Evolutionary conservation across 2,113 vertebrate genomes (phyloP), one percentile per base, ranked within the genome.

Genomic region (Strix aluco): DNA sequence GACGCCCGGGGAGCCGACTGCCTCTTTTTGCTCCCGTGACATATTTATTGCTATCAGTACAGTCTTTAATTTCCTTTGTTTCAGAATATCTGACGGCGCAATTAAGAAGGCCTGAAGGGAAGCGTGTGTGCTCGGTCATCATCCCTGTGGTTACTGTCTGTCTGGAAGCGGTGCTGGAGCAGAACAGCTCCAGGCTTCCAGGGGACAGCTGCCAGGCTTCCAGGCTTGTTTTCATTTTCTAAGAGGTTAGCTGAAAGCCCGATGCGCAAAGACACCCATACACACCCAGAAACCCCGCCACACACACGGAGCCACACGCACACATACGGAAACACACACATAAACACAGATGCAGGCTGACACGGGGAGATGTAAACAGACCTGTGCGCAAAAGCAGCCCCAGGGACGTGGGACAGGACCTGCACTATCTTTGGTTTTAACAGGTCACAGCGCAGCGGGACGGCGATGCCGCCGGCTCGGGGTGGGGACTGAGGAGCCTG

Each of bases 51-150:
- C 92, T 88, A 73, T 94, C 72, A n/a, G 59, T 32, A 32, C 18
- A 72, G 93, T 72, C 82, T 90, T 86, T 90, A 61, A 90, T 96
- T 96, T 86, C 88, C 89, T 96, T 94, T 94, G 91, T 92, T 79
- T 81, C 92, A 73, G 82, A 83, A 44, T 75, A 74, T 80, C 81
- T 91, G 89, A 88, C 80, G 9, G 90, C 3, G 36, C 88, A 61
- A 38, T 91, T 81, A 70, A 85, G 84, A 59, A 46, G 70, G 70
- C 79, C 94, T 30, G 54, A 61, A 90, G 94, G 92, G 92, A 72
- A 92, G 58, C 30, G 63, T 67, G 74, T 95, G 81, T 81, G 93
- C 96, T 92, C 55, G 78, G 72, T 94, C 94, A 92, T 95, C 94
- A 95, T 88, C 90, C 88, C 77, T 96, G 94, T 4, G 86, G 94